Evolutionary conservation across 2,888 invertebrate genomes (phyloP).

Genomic region (Cybosia mesomella): DNA sequence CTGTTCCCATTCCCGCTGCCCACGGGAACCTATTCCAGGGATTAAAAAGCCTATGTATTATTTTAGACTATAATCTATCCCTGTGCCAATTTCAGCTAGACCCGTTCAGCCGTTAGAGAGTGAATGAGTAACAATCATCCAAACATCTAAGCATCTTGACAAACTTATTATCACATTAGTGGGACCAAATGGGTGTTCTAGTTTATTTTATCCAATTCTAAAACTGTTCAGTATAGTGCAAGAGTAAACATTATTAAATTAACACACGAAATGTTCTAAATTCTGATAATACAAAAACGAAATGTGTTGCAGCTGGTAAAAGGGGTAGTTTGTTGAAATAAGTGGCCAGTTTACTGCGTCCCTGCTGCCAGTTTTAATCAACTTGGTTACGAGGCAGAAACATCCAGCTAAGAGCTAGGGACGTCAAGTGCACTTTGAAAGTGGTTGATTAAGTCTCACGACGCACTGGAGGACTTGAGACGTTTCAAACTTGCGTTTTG

Average conservation of each 20-base stretch:
- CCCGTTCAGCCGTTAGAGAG: no score
- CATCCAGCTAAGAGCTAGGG: conserved; percentile 61
- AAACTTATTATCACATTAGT: no score
- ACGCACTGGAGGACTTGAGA: conserved; percentile 39
- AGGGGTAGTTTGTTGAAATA: conserved; percentile 70
- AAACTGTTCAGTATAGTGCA: not conserved
- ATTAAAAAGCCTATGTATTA: no score
- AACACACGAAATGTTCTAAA: conserved; percentile 28
- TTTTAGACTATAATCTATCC: no score
- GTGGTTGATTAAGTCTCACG: conserved; percentile 68
- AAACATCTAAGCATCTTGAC: no score
- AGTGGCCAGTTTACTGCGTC: conserved; percentile 64
- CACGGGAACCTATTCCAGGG: no score
- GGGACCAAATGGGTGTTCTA: no score
- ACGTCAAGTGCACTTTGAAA: conserved; percentile 69
- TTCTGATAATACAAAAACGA: conserved; percentile 50
- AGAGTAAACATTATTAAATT: not conserved
- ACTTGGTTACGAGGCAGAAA: conserved; percentile 63
- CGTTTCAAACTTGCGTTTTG: conserved; percentile 41
- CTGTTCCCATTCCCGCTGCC: no score
- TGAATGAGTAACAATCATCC: no score
- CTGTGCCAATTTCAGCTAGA: no score
- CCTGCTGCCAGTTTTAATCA: conserved; percentile 74
- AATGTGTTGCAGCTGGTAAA: conserved; percentile 60
- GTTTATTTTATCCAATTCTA: no score